Base-by-base conservation (phyloP, 2,113 vertebrate species). In the Amphilophus citrinellus region DNA sequence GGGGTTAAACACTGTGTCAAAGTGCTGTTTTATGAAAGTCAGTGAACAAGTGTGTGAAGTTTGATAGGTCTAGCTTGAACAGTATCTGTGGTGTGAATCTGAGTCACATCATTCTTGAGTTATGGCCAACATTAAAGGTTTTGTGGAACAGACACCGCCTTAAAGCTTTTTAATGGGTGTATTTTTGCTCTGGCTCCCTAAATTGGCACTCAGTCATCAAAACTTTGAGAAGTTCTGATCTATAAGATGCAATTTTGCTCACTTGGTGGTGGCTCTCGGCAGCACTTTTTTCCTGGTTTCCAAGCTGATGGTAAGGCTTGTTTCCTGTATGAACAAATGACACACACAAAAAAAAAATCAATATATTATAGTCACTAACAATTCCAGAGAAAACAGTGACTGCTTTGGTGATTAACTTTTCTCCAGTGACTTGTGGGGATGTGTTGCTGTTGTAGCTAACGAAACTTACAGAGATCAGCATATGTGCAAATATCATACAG, bases 281-380 rank as follows among this genome's bases (percentile, higher is more conserved):
- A 44, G 57, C 57, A 44, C 20, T 60, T 1, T 5, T 59, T 60
- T 60, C 22, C 75, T 30, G 37, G 57, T 77, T 60, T 59, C 75
- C 57, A 60, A 42, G 75, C 37, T 60, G 57, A 77, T 59, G 57
- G 7, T 27, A 2, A 60, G 57, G 37, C 10, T 39, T 13, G 37
- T 60, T 60, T 77, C 57, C 75, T 77, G 57, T 77, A 18, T 24
- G 56, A 44, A 60, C 35, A 60, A 77, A 27, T 77, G 15, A 59
- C 35, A 44, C 68, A 53, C 24, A 27, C 24, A 27, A 3, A 4
- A 32, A 32, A 32, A 14, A 56, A 73, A 59, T 77, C 57, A 60
- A 7, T 2, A 18, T 14, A 0, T 42, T 59, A 60, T 2, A 60
- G 37, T 7, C 22, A 76, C 35, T 22, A 44, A 17, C 24, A 7